These are phyloP conservation scores for Plectropomus leopardus DNA, from an alignment of 2,113 vertebrate genomes.

Conservation along the genomic window DNA sequence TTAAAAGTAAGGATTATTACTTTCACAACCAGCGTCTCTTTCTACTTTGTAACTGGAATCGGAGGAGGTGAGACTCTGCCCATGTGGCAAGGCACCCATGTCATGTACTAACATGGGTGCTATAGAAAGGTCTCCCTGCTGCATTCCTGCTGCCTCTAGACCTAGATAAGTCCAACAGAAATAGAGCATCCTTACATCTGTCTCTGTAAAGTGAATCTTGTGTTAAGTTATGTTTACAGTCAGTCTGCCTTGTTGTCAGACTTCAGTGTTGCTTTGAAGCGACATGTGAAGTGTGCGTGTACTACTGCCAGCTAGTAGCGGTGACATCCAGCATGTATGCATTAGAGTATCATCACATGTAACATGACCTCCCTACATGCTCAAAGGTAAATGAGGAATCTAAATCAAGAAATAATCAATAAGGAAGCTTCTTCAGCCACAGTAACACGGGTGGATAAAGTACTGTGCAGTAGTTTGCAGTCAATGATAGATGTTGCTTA, in stretches of 20 bases:
- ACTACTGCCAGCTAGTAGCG: not conserved
- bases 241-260: not conserved
- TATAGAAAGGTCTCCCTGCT: not conserved
- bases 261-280: slow-evolving; percentile 1
- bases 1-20: not conserved
- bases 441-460: slow-evolving; percentile 11
- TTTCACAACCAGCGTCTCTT: not conserved
- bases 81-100: not conserved
- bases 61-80: not conserved
- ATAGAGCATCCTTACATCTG: not conserved
- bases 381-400: slow-evolving; percentile 17
- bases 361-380: slow-evolving; percentile 1
- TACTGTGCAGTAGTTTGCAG: slow-evolving; percentile 39
- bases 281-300: slow-evolving; percentile 7
- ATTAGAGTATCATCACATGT: slow-evolving; percentile 12
- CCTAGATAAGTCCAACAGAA: not conserved
- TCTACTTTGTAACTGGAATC: not conserved
- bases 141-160: not conserved
- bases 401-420: slow-evolving; percentile 47
- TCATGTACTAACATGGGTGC: not conserved
- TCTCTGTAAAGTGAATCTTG: not conserved
- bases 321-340: slow-evolving; percentile 27
- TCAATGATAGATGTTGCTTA: slow-evolving; percentile 63
- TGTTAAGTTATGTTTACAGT: slow-evolving; percentile 10
- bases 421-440: slow-evolving; percentile 20